These are phyloP conservation scores for Sinocyclocheilus grahami DNA, from an alignment of 2,113 vertebrate genomes.

Conservation along the genomic window DNA sequence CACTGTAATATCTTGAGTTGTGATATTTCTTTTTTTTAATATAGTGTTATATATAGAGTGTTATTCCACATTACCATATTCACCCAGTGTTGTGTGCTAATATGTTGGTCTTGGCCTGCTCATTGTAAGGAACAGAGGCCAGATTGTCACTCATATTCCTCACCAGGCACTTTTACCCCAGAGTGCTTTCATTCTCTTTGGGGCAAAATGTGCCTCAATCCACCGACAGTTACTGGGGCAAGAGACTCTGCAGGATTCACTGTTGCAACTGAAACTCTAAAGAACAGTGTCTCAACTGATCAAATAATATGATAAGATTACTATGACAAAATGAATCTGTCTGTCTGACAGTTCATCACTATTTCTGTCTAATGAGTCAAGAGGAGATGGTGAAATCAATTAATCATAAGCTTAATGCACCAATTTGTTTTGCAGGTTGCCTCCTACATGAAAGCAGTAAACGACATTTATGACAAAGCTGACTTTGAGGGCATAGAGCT, in stretches of 20 bases:
- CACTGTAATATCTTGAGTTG: background rate
- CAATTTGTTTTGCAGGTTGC: conserved; percentile 68
- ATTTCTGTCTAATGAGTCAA: background rate
- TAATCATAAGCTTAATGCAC: background rate
- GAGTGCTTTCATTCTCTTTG: conserved; percentile 12
- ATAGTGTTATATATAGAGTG: background rate
- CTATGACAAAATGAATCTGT: no score
- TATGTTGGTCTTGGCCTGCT: conserved; percentile 8
- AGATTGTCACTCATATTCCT: background rate
- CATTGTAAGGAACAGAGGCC: background rate
- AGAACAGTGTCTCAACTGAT: background rate
- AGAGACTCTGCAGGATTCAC: background rate
- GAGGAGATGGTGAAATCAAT: background rate
- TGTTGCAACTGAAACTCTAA: conserved; percentile 1
- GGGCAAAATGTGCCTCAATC: background rate
- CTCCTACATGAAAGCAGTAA: conserved; percentile 77
- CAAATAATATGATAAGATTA: conserved; percentile 10
- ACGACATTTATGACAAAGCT: conserved; percentile 75
- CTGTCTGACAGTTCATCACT: no score
- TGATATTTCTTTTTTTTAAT: background rate
- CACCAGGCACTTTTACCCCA: background rate
- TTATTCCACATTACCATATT: background rate
- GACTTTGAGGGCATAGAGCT: conserved; percentile 77
- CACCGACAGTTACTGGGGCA: conserved; percentile 5
- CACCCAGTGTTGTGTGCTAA: conserved; percentile 29